Evolutionary conservation across 2,113 vertebrate genomes (phyloP), one percentile per base, ranked within the genome.

Genomic region (Zosterops hypoxanthus): DNA sequence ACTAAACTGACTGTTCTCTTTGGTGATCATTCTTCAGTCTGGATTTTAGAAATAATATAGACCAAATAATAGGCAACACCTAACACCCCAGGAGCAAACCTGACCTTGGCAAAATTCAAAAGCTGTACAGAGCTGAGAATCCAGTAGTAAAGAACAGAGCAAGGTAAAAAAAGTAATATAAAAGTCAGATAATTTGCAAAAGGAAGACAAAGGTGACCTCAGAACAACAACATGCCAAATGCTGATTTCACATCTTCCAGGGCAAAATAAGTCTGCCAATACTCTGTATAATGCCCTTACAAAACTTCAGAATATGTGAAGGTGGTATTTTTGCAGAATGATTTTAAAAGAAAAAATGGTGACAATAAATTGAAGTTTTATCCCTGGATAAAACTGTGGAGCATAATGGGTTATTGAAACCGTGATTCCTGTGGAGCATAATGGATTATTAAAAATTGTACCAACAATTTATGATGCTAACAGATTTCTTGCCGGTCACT

Each of bases 211-310:
- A 71, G 5, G 2, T 88, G 41, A 66, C 5, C 12, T 72, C 36
- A 73, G 26, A 49, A 76, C 0, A 3, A 20, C 6, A 6, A 61
- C 26, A 23, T 36, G 20, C 5, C 17, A 71, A 59, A 63, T 33
- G 4, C 2, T 65, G 31, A 14, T 64, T 90, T 66, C 36, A 26
- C 25, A 33, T 4, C 8, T 73, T 86, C 15, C 12, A 61, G 31
- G 2, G 2, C 6, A 80, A 42, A 6, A 8, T 21, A 25, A 8
- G 3, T 55, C 29, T 63, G 12, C 26, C 36, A 73, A 14, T 13
- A 24, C 0, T 49, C 57, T 65, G 4, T 28, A 34, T 4, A 71
- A 3, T 1, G 1, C 11, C n/a, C 31, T 64, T 46, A 39, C 0
- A 50, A 66, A 90, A 61, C 1, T 41, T 55, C 7, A 75, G 11